Evolutionary conservation across 1,140 invertebrate species (phyloP).

Genomic region (Trichonephila inaurata): DNA sequence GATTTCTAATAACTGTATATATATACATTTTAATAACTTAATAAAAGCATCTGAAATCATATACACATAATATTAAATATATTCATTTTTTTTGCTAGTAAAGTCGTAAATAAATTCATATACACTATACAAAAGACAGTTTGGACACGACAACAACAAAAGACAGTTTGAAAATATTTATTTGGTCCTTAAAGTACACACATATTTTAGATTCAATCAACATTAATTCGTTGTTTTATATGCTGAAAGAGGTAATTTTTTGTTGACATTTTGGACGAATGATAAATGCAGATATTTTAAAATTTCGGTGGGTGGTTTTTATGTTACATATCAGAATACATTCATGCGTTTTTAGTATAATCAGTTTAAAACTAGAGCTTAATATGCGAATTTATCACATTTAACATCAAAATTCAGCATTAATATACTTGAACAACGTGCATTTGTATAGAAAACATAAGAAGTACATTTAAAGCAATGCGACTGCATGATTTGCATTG

Average conservation of each 20-base stretch:
- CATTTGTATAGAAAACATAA: too few relatives aligned
- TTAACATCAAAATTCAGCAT: too few relatives aligned
- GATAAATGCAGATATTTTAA: background rate
- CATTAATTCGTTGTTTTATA: constrained; percentile 34
- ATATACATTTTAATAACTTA: background rate
- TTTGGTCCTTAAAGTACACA: constrained; percentile 35
- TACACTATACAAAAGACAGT: background rate
- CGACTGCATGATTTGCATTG: too few relatives aligned
- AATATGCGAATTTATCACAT: too few relatives aligned
- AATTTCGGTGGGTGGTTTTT: background rate
- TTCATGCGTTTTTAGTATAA: too few relatives aligned
- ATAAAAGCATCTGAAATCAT: background rate
- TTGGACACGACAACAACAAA: background rate
- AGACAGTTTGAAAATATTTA: constrained; percentile 46
- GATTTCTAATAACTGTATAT: too few relatives aligned
- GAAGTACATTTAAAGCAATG: too few relatives aligned
- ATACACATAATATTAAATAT: background rate
- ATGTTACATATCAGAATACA: too few relatives aligned
- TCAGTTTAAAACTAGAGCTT: too few relatives aligned
- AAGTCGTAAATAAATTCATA: background rate
- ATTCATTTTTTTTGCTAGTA: background rate
- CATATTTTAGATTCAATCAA: constrained; percentile 4
- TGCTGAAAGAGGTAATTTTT: background rate
- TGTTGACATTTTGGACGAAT: background rate
- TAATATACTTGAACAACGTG: too few relatives aligned